Evolutionary conservation across 1,140 invertebrate genomes (phyloP).

Genomic region (Wiebesia pumilae): DNA sequence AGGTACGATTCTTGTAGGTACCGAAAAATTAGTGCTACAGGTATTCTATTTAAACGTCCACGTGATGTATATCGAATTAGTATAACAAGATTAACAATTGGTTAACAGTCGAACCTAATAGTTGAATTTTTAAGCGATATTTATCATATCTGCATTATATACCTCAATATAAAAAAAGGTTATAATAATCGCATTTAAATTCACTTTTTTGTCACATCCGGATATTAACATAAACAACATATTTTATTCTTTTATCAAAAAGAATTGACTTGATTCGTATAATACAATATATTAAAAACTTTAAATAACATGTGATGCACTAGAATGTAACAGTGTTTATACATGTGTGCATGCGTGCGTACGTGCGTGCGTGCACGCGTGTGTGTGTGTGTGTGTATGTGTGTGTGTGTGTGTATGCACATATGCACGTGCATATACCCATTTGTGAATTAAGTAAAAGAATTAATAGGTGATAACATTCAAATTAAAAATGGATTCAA

Average conservation of each 20-base stretch:
- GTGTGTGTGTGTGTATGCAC: not conserved
- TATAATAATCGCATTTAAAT: not conserved
- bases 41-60: constrained; percentile 49
- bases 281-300: too few species aligned
- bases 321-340: not conserved
- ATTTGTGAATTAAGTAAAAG: not conserved
- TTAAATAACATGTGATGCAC: not conserved
- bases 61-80: not conserved
- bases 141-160: not conserved
- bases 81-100: not conserved
- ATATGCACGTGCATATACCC: not conserved
- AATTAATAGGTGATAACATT: not conserved
- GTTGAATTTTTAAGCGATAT: not conserved
- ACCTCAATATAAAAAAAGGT: not conserved
- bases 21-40: not conserved
- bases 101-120: not conserved
- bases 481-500: not conserved
- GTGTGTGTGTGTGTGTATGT: not conserved
- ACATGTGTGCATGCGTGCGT: not conserved
- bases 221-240: too few species aligned
- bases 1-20: not conserved
- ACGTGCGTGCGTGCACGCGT: not conserved
- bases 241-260: too few species aligned
- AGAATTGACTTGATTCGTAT: too few species aligned
- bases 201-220: not conserved